Evolutionary conservation across 2,888 invertebrate species (phyloP).

Genomic region (Gymnoscelis rufifasciata): DNA sequence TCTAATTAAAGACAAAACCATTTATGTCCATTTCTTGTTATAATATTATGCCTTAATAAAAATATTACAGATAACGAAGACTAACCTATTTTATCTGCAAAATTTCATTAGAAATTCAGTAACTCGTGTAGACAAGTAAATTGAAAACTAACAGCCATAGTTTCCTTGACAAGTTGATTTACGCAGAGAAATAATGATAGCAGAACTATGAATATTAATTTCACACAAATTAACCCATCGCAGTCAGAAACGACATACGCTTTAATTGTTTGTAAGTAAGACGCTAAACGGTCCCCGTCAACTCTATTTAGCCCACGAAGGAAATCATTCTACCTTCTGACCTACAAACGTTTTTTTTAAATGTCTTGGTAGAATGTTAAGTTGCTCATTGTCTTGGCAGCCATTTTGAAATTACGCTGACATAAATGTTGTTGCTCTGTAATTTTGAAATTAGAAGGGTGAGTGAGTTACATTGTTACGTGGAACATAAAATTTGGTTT

Average conservation of each 20-base stretch:
- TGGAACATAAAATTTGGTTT: conserved; percentile 3
- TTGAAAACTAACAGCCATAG: conserved; percentile 3
- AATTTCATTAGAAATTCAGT: too few species aligned
- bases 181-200: conserved; percentile 27
- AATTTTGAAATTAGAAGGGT: background rate
- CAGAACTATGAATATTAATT: conserved; percentile 25
- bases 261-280: conserved; percentile 68
- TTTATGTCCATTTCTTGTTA: too few species aligned
- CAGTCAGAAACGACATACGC: conserved; percentile 15
- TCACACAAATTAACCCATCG: conserved; percentile 18
- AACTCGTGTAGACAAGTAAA: conserved; percentile 1
- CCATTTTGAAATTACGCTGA: background rate
- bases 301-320: conserved; percentile 25
- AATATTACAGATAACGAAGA: too few species aligned
- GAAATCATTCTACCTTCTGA: conserved; percentile 3
- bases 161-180: conserved; percentile 35
- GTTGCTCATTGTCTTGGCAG: too few species aligned
- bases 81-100: background rate
- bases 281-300: conserved; percentile 56
- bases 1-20: too few species aligned
- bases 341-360: conserved; percentile 3
- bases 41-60: too few species aligned
- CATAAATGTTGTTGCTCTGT: background rate
- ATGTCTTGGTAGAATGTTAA: background rate
- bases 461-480: background rate